phyloP scores from a whole-genome alignment of 2,113 vertebrate species.

The Entelurus aequoreus region DNA sequence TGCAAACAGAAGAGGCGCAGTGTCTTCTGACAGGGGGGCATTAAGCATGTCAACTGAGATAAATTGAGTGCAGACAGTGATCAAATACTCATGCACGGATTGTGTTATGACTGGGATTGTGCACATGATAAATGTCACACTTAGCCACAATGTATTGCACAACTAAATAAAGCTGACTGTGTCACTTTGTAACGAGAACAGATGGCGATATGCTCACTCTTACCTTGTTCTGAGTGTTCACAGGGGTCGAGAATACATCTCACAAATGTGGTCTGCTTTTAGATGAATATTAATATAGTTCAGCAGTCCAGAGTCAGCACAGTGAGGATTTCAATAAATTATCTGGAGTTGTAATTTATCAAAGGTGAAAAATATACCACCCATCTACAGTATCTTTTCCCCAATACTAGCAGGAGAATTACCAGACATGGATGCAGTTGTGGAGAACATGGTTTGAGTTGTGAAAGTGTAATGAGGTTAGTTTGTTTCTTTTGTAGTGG shows the following conservation, averaged over 20 bases:
- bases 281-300: not conserved
- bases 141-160: slow-evolving; percentile 23
- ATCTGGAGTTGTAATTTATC: no score
- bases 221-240: slow-evolving; percentile 13
- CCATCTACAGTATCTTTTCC: no score
- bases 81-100: slow-evolving; percentile 13
- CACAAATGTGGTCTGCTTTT: slow-evolving; percentile 11
- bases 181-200: slow-evolving; percentile 27
- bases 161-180: slow-evolving; percentile 22
- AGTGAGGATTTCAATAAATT: not conserved
- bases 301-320: not conserved
- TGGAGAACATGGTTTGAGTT: no score
- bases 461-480: no score
- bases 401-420: no score
- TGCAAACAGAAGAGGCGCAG: slow-evolving; percentile 13
- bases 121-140: slow-evolving; percentile 29
- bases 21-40: slow-evolving; percentile 5
- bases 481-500: no score
- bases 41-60: not conserved
- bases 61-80: slow-evolving; percentile 14
- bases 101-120: slow-evolving; percentile 20
- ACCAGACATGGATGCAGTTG: no score
- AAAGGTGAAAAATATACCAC: no score
- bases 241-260: slow-evolving; percentile 18
- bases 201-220: slow-evolving; percentile 25